Base-by-base conservation (phyloP, 23 tunicate genomes). In the Styela clava region DNA sequence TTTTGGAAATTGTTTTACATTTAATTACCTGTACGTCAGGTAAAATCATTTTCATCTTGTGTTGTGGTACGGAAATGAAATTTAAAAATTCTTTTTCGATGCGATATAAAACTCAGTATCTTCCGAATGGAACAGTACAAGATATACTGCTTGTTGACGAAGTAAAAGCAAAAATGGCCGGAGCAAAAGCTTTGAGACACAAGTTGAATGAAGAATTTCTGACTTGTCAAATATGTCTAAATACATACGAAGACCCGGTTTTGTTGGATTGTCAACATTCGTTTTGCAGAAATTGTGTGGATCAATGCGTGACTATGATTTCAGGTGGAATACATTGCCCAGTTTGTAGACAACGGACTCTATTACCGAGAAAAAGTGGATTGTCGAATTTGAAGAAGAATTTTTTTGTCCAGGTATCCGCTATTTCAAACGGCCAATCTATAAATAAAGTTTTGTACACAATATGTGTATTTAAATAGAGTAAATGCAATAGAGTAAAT, bases 191-290 rank as follows among this genome's bases (percentile, higher is more conserved):
- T 16, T 52, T 84, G 31, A 31, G 87, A 23, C 74, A 67, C 76
- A 84, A 74, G 29, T 32, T 84, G 35, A 84, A 84, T 81, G 87
- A 84, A 63, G 87, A 84, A 32, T 84, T 84, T 52, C 36, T 84
- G 76, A 84, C 87, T 0, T 84, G 87, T 37, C 87, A 84, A 27
- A 84, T 84, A 16, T 84, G 87, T 37, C 35, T 84, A 24, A 67
- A 74, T 63, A 84, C 63, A 24, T 84, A 84, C 72, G 21, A 37
- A 5, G 87, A 84, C 0, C 87, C 87, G 29, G 82, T 84, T 0
- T 20, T 77, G 30, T 37, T 84, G 28, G 82, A 76, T n/a, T 84
- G 87, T 63, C 87, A 84, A 62, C 87, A 84, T 31, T 84, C 87
- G 2, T 84, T 84, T 65, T 84, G 87, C 74, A 63, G 82, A 1